A percentile compares a stretch with the other conserved stretches of the same genome.
These are phyloP conservation scores for Manis crassicaudata DNA, from an alignment of 2,797 vertebrate species.

Conservation along the genomic window DNA sequence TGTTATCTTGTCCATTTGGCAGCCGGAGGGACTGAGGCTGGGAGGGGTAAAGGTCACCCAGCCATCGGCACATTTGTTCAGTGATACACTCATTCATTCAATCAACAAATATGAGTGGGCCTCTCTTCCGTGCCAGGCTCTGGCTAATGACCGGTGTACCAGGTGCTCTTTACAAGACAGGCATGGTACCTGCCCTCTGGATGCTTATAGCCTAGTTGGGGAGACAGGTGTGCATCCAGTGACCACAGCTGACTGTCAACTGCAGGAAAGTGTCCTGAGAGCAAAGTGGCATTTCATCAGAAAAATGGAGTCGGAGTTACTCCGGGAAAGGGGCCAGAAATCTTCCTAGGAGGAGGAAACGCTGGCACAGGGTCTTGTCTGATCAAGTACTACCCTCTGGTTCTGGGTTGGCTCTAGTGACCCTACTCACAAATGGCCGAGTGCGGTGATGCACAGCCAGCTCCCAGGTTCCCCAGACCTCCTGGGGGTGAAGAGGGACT, in stretches of 20 bases:
- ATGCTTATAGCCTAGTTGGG: neutral
- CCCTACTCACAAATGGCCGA: neutral
- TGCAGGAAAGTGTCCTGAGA: conserved; percentile 38
- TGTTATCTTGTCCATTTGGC: neutral
- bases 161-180: neutral
- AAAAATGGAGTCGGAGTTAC: neutral
- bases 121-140: neutral
- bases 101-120: neutral
- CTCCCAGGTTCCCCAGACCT: neutral
- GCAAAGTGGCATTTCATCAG: neutral
- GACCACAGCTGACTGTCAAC: neutral
- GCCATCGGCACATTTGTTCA: neutral
- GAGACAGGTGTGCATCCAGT: fast-evolving
- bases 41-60: conserved; percentile 7
- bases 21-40: neutral
- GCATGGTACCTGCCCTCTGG: neutral
- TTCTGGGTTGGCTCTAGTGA: no score
- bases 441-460: neutral
- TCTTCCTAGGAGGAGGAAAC: neutral
- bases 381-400: neutral
- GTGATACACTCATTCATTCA: neutral
- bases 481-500: no score
- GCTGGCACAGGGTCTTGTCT: neutral
- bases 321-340: neutral
- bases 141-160: neutral